phyloP scores from a whole-genome alignment of 1,140 invertebrate genomes.

The Nasonia vitripennis region DNA sequence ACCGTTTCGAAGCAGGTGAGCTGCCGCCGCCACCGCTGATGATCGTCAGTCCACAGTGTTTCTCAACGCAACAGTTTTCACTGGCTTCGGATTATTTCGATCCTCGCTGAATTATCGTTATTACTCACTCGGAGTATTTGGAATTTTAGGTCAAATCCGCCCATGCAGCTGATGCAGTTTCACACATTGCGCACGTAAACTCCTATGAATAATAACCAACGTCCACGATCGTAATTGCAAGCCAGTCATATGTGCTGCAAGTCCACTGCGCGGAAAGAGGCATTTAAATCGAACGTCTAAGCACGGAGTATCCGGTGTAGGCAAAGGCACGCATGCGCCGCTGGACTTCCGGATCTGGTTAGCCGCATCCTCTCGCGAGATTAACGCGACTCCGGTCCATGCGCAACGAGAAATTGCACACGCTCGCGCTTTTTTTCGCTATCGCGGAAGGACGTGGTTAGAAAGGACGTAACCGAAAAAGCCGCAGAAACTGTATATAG shows the following conservation, averaged over 20 bases:
- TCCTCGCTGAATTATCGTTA: no score
- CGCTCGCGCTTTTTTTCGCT: constrained; percentile 44
- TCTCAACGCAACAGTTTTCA: constrained; percentile 19
- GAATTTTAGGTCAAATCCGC: not conserved
- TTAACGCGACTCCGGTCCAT: constrained; percentile 43
- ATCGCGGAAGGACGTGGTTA: constrained; percentile 64
- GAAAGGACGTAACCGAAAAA: not conserved
- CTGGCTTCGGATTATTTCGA: not conserved
- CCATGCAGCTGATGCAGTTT: not conserved
- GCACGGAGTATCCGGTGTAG: constrained; percentile 22
- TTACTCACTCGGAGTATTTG: no score
- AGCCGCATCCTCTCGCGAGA: constrained; percentile 62
- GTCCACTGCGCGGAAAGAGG: not conserved
- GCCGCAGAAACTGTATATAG: not conserved
- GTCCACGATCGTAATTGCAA: not conserved
- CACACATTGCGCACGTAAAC: no score
- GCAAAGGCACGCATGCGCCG: not conserved
- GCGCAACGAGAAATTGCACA: not conserved
- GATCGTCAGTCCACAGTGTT: constrained; percentile 9
- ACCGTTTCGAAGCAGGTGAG: constrained; percentile 57
- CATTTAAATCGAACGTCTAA: constrained; percentile 11
- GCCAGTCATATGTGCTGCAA: no score
- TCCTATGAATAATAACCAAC: not conserved
- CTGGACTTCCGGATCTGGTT: constrained; percentile 63
- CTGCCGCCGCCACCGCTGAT: not conserved